These are phyloP conservation scores for Margaritifera margaritifera DNA, from an alignment of 2,888 invertebrate genomes.

Conservation along the genomic window DNA sequence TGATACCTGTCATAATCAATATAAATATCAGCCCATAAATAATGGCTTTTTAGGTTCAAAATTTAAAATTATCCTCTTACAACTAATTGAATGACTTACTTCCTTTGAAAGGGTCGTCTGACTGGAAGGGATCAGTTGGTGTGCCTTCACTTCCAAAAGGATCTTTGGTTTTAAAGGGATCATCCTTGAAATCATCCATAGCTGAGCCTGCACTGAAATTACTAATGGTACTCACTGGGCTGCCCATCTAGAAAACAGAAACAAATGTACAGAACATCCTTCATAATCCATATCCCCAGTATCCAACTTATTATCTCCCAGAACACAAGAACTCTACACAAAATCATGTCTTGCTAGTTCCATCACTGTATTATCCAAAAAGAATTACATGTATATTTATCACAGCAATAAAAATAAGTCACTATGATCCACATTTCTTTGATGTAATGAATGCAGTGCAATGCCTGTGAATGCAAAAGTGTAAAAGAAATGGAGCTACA, in stretches of 20 bases:
- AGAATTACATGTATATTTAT: too few species aligned
- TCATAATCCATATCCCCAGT: neutral
- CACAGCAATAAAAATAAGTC: too few species aligned
- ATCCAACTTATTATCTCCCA: neutral
- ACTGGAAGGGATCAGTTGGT: slow-evolving; percentile 75
- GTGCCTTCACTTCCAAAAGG: slow-evolving; percentile 75
- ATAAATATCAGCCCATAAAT: too few species aligned
- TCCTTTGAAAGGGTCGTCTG: slow-evolving; percentile 68
- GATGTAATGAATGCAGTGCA: too few species aligned
- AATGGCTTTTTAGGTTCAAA: too few species aligned
- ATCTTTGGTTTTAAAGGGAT: slow-evolving; percentile 74
- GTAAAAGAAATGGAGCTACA: too few species aligned
- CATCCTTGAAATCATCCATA: slow-evolving; percentile 63
- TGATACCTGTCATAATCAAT: too few species aligned
- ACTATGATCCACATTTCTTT: too few species aligned
- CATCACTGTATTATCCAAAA: neutral
- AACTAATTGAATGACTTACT: slow-evolving; percentile 36
- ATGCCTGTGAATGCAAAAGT: too few species aligned
- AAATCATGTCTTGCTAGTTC: too few species aligned
- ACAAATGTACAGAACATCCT: neutral
- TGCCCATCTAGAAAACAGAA: slow-evolving; percentile 45
- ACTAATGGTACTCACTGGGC: slow-evolving; percentile 64
- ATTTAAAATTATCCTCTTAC: too few species aligned
- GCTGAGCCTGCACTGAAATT: slow-evolving; percentile 58
- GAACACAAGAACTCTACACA: too few species aligned